These are phyloP conservation scores for Perdita meconis DNA, from an alignment of 2,888 invertebrate species.

Conservation along the genomic window DNA sequence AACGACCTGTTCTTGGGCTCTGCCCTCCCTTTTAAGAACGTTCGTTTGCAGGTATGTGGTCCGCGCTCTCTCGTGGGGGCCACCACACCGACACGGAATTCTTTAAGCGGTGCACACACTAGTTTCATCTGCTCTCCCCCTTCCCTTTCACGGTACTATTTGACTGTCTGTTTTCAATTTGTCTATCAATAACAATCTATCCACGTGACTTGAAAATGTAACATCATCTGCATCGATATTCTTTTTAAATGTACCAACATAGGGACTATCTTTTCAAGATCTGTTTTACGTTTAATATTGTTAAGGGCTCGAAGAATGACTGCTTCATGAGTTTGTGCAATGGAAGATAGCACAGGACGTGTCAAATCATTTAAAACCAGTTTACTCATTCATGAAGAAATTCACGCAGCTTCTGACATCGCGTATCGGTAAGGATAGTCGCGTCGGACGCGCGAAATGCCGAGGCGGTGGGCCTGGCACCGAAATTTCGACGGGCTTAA, in stretches of 20 bases:
- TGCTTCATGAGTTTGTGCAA: no score
- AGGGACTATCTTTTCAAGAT: no score
- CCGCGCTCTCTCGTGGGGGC: slow-evolving; percentile 67
- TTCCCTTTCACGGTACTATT: no score
- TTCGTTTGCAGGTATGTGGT: slow-evolving; percentile 78
- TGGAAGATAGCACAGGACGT: no score
- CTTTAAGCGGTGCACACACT: slow-evolving; percentile 62
- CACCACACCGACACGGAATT: slow-evolving; percentile 52
- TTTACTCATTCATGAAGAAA: no score
- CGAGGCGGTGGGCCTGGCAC: slow-evolving; percentile 19
- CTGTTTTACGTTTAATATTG: no score
- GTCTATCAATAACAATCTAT: not conserved
- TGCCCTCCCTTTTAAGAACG: slow-evolving; percentile 75
- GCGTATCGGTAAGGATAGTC: slow-evolving; percentile 11
- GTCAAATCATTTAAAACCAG: no score
- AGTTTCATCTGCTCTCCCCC: slow-evolving; percentile 23
- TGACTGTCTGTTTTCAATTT: slow-evolving; percentile 18
- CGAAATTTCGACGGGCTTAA: slow-evolving; percentile 43
- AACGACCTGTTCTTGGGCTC: slow-evolving; percentile 80
- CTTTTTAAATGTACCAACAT: no score
- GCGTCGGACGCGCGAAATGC: not conserved
- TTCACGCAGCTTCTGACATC: no score
- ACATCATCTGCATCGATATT: no score
- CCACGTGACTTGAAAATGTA: not conserved
- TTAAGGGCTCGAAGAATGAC: no score